phyloP scores from a whole-genome alignment of 1,140 invertebrate genomes.

The Drosophila ogumai region DNA sequence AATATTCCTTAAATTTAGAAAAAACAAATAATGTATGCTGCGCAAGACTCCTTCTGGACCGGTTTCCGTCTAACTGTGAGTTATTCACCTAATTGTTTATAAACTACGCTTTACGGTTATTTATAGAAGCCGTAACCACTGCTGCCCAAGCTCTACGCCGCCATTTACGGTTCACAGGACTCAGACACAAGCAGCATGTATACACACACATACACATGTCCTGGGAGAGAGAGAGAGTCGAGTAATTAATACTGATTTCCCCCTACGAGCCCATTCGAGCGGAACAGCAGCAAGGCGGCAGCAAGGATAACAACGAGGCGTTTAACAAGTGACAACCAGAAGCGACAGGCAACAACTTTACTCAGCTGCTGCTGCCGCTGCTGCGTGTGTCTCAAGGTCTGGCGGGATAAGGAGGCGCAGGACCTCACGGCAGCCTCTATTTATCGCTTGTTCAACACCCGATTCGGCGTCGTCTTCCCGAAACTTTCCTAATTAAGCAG shows the following conservation, averaged over 20 bases:
- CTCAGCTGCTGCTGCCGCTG: neutral
- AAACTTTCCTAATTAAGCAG: slow-evolving; percentile 74
- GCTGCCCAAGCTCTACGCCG: slow-evolving; percentile 1
- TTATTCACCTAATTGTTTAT: slow-evolving; percentile 16
- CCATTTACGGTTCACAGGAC: slow-evolving; percentile 24
- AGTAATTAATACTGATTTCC: slow-evolving; percentile 81
- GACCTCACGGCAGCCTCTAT: neutral
- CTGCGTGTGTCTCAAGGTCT: slow-evolving; percentile 48
- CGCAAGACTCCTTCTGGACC: neutral
- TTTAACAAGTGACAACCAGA: slow-evolving; percentile 57
- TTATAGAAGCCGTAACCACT: slow-evolving; percentile 7
- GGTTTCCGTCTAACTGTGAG: neutral
- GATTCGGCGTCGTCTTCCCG: slow-evolving; percentile 41
- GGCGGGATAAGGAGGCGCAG: neutral
- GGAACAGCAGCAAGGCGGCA: slow-evolving; percentile 35
- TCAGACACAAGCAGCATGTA: neutral
- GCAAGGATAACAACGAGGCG: slow-evolving; percentile 47
- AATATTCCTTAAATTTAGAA: too few species aligned
- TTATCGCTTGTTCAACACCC: slow-evolving; percentile 61
- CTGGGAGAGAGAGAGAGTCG: slow-evolving; percentile 30
- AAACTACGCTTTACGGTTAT: slow-evolving; percentile 13
- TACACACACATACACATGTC: neutral
- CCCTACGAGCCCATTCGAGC: slow-evolving; percentile 52
- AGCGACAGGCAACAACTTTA: slow-evolving; percentile 38
- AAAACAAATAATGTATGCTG: neutral